Evolutionary conservation across 2,113 vertebrate genomes (phyloP), one percentile per base, ranked within the genome.

Genomic region (Climacteris rufus): DNA sequence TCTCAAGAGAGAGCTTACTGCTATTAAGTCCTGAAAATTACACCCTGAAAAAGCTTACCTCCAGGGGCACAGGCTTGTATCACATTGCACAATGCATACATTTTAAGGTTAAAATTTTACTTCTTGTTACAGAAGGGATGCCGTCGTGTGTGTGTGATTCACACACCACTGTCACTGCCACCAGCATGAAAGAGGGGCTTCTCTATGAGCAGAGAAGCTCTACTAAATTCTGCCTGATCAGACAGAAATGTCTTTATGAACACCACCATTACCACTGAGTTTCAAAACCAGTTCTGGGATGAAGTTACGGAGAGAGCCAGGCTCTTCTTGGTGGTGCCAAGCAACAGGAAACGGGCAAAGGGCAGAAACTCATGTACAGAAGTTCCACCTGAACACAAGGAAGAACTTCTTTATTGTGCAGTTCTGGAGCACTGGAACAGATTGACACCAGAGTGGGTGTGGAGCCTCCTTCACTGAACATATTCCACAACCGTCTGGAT

Each of bases 101-200:
- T 33, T 37, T 69, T 31, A 65, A 59, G 15, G 14, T 45, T 33
- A 47, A 40, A n/a, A 11, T 31, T 37, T 40, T 20, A 28, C 23
- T 53, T 72, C 20, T 30, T 49, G 25, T 25, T n/a, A 66, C 52
- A 42, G 27, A 59, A 87, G 33, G 0, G 3, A 40, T 7, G 33
- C 0, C 3, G 18, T 11, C 37, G 6, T 0, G 13, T 5, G 8
- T 5, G n/a, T 6, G 7, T 2, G 8, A 57, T 4, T 53, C 57
- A 17, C 7, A 30, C 5, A 13, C 11, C 22, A 23, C 31, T 8
- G 7, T 15, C 35, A 28, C 0, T 15, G 11, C 9, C 33, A 33
- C 4, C 25, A 35, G 49, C 17, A 23, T 1, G 6, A 33, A 39
- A 61, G 10, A 42, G 30, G 14, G 57, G 28, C 33, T 65, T 45